Percentiles rank a stretch among this genome's conserved stretches.
Evolutionary conservation across 2,797 vertebrate genomes (phyloP).

Genomic region (Nasua narica): DNA sequence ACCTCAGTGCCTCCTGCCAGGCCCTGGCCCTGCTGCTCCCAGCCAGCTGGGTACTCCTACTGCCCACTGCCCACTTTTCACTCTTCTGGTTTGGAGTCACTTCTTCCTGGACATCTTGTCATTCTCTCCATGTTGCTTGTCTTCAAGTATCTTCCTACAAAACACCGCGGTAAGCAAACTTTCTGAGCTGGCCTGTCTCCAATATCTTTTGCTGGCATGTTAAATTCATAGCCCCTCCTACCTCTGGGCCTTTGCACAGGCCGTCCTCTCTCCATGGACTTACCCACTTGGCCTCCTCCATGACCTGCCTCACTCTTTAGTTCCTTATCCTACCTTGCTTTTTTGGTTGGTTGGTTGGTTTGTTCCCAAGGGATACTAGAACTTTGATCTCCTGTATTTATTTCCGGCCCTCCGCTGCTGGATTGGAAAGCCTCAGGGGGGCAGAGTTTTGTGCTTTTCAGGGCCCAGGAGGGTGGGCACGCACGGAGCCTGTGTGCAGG

Average conservation of each 20-base stretch:
- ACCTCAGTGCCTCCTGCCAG: too few relatives aligned
- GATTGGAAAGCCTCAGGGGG: background rate
- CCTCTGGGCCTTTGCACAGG: background rate
- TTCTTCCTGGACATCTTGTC: background rate
- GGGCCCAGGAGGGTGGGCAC: background rate
- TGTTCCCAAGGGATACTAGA: background rate
- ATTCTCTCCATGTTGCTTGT: too few relatives aligned
- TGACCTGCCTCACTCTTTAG: background rate
- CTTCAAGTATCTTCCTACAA: background rate
- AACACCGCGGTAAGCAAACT: background rate
- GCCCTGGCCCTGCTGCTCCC: too few relatives aligned
- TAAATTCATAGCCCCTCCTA: background rate
- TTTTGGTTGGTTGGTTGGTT: background rate
- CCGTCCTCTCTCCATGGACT: rapidly evolving
- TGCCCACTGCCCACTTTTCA: background rate
- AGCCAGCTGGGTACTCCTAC: background rate
- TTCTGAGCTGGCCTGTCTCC: background rate
- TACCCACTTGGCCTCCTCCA: background rate
- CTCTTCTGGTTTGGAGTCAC: too few relatives aligned
- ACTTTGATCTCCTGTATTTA: background rate
- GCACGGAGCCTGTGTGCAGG: background rate
- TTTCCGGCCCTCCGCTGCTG: too few relatives aligned
- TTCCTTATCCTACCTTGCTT: too few relatives aligned
- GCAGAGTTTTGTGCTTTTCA: background rate
- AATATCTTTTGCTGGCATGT: background rate